Percentiles rank a stretch among this genome's conserved stretches.
Conservation (phyloP, 1,140 invertebrate species). For the Drosophila sp. region DNA sequence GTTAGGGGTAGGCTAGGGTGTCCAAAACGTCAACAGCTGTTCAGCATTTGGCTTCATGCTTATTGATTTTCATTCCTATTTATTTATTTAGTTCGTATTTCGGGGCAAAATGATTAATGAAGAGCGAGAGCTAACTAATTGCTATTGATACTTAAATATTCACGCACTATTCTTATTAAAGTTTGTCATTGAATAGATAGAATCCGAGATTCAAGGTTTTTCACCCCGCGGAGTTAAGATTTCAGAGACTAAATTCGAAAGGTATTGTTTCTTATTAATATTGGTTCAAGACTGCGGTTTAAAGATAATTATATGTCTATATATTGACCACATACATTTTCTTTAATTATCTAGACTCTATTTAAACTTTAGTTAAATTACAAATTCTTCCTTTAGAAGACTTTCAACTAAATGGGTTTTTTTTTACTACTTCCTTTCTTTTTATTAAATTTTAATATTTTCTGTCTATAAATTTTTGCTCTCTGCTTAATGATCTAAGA, state of each 20-base stretch:
- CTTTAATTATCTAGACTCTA: too few species aligned
- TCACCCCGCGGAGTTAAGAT: neutral
- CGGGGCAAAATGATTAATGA: constrained; percentile 2
- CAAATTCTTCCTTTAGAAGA: too few species aligned
- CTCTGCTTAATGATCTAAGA: neutral
- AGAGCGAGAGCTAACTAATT: constrained; percentile 9
- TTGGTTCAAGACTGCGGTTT: neutral
- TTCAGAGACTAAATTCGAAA: neutral
- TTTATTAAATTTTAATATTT: too few species aligned
- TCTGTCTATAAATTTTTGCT: too few species aligned
- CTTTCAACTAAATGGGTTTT: too few species aligned
- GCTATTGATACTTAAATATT: neutral
- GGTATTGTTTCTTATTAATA: neutral
- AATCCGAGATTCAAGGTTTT: neutral
- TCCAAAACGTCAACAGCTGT: constrained; percentile 6
- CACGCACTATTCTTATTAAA: constrained; percentile 2
- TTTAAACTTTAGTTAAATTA: too few species aligned
- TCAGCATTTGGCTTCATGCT: constrained; percentile 8
- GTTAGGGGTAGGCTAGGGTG: neutral
- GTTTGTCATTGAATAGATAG: constrained; percentile 4
- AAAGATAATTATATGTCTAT: neutral
- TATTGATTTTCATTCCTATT: constrained; percentile 12
- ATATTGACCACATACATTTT: too few species aligned
- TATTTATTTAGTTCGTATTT: constrained; percentile 11
- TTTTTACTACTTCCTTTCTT: too few species aligned